Conservation (phyloP, 2,113 vertebrate species). For the Halichoeres trimaculatus region DNA sequence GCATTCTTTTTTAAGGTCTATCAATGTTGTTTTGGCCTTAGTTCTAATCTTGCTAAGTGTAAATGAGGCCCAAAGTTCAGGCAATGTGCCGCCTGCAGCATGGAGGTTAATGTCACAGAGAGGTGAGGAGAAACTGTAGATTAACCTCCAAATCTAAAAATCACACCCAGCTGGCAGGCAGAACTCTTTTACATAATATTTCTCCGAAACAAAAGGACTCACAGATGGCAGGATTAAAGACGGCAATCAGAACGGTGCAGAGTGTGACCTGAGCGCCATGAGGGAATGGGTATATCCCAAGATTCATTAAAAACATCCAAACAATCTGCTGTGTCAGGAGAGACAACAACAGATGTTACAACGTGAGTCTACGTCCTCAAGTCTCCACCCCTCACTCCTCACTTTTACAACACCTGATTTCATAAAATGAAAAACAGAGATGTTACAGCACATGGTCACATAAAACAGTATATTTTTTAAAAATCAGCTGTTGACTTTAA, state of each 20-base stretch:
- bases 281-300: conserved; percentile 11
- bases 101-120: not conserved
- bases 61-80: not conserved
- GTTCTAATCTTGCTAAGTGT: no score
- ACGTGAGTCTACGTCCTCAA: conserved; percentile 33
- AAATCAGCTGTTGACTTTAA: conserved; percentile 2
- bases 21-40: no score
- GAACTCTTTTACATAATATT: conserved; percentile 26
- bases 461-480: not conserved
- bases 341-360: conserved; percentile 38
- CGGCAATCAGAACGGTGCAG: not conserved
- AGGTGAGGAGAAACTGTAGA: not conserved
- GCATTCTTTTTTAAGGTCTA: no score
- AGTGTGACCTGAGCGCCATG: not conserved
- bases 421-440: not conserved
- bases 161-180: not conserved
- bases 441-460: conserved; percentile 13
- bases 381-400: conserved; percentile 14
- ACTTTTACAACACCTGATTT: not conserved
- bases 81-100: not conserved
- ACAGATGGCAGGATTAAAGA: conserved; percentile 54
- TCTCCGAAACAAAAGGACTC: conserved; percentile 9
- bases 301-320: conserved; percentile 30
- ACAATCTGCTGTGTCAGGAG: conserved; percentile 13
- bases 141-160: not conserved